A percentile compares a stretch with the other conserved stretches of the same genome.
Conservation (phyloP, 2,797 vertebrate species). For the Antrozous pallidus region DNA sequence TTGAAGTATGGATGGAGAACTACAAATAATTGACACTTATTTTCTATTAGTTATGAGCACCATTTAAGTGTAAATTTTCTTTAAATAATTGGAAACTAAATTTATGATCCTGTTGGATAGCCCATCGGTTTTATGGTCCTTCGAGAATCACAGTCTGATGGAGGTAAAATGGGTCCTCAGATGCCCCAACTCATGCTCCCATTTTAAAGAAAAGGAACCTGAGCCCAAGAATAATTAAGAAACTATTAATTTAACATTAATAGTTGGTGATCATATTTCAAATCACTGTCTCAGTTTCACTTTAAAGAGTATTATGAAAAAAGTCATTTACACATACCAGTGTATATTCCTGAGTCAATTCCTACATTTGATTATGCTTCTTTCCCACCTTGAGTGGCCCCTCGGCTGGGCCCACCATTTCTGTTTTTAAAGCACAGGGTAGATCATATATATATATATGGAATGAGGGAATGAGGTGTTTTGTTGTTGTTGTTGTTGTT, state of each 20-base stretch:
- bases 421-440: conserved; percentile 66
- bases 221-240: not conserved
- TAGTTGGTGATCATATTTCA: not conserved
- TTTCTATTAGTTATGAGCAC: not conserved
- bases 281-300: conserved; percentile 12
- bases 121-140: not conserved
- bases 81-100: not conserved
- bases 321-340: not conserved
- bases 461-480: conserved; percentile 52
- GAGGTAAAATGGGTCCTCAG: not conserved
- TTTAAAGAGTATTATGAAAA: not conserved
- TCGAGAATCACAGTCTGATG: not conserved
- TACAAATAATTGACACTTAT: conserved; percentile 17
- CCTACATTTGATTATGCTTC: conserved; percentile 33
- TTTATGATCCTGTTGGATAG: not conserved
- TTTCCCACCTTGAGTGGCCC: not conserved
- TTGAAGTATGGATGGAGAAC: not conserved
- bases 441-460: conserved; percentile 58
- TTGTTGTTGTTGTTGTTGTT: not conserved
- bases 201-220: not conserved
- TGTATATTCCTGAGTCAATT: not conserved
- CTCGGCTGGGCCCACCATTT: not conserved
- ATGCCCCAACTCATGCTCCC: not conserved
- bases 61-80: not conserved
- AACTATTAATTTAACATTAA: no score